A percentile compares a stretch with the other conserved stretches of the same genome.
phyloP scores from a whole-genome alignment of 1,140 invertebrate species.

The Gonioctena quinquepunctata region DNA sequence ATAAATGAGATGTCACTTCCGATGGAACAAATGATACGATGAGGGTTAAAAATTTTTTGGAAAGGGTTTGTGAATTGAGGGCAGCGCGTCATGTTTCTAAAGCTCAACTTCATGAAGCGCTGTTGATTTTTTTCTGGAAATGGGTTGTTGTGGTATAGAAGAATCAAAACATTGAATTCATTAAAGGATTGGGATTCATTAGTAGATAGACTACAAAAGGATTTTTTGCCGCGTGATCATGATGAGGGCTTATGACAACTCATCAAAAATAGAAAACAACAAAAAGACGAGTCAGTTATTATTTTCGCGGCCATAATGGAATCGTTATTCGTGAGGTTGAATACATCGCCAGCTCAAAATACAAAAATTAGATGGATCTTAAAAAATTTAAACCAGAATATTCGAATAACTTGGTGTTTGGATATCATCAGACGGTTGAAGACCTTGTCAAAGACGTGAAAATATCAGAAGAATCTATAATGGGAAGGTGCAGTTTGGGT shows the following conservation, averaged over 20 bases:
- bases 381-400: background rate
- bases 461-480: too few relatives aligned
- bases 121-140: conserved; percentile 16
- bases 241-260: conserved; percentile 41
- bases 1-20: conserved; percentile 10
- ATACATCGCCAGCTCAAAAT: background rate
- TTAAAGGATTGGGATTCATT: conserved; percentile 36
- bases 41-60: conserved; percentile 7
- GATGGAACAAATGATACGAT: background rate
- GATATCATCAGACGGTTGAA: too few relatives aligned
- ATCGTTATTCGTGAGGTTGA: conserved; percentile 34
- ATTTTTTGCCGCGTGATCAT: conserved; percentile 41
- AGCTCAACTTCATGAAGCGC: background rate
- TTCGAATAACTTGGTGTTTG: too few relatives aligned
- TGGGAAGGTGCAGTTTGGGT: too few relatives aligned
- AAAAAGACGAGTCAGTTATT: conserved; percentile 38
- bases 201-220: conserved; percentile 24
- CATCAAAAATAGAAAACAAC: conserved; percentile 43
- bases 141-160: conserved; percentile 11
- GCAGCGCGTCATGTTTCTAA: background rate
- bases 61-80: background rate
- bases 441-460: too few relatives aligned
- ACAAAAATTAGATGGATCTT: background rate
- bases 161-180: conserved; percentile 19
- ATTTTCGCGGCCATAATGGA: conserved; percentile 44